These are phyloP conservation scores for Drosophila prosaltans DNA, from an alignment of 1,140 invertebrate genomes.

Conservation along the genomic window DNA sequence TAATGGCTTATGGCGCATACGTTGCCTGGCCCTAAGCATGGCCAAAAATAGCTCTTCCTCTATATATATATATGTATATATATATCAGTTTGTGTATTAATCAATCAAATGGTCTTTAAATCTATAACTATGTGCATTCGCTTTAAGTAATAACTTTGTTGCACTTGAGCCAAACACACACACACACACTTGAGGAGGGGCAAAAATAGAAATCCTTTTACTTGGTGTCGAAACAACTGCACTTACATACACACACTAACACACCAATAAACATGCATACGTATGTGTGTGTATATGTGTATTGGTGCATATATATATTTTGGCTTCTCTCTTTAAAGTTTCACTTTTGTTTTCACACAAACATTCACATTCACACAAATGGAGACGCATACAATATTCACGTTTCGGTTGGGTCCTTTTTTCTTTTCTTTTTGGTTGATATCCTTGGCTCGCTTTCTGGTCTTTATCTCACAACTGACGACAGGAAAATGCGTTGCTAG, in stretches of 20 bases:
- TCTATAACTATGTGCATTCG: background rate
- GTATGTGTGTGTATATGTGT: background rate
- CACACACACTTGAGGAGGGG: slow-evolving; percentile 47
- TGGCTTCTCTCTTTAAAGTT: slow-evolving; percentile 47
- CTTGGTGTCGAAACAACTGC: slow-evolving; percentile 36
- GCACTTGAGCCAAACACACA: background rate
- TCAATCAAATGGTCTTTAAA: slow-evolving; percentile 3
- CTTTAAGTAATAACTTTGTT: background rate
- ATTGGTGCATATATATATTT: slow-evolving; percentile 13
- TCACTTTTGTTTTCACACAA: slow-evolving; percentile 71
- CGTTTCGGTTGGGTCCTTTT: background rate
- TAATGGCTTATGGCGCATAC: slow-evolving; percentile 75
- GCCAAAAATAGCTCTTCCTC: slow-evolving; percentile 30
- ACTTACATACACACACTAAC: background rate
- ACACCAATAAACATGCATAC: too few species aligned
- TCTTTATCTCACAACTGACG: slow-evolving; percentile 51
- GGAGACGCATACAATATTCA: background rate
- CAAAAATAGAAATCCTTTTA: slow-evolving; percentile 69
- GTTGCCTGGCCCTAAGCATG: slow-evolving; percentile 64
- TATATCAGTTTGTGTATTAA: background rate
- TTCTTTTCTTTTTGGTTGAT: background rate
- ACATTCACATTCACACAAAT: background rate
- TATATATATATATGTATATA: background rate
- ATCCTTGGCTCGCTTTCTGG: slow-evolving; percentile 5
- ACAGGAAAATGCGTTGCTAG: slow-evolving; percentile 55